phyloP scores from a whole-genome alignment of 1,140 invertebrate species.

The Drosophila melanogaster region Release_6_plus_ISO1_MT NT_033777.3:24087501-24088000 shows the following conservation, averaged over 20 bases:
- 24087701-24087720: too few relatives aligned
- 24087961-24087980: constrained; percentile 78
- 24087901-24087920: not conserved
- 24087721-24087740: too few relatives aligned
- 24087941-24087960: constrained; percentile 59
- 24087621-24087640: not conserved
- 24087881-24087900: not conserved
- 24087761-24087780: constrained; percentile 1
- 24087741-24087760: too few relatives aligned
- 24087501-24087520: constrained; percentile 64
- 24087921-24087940: constrained; percentile 47
- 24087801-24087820: constrained; percentile 49
- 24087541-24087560: not conserved
- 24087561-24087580: not conserved
- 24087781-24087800: constrained; percentile 12
- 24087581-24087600: not conserved
- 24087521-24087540: constrained; percentile 17
- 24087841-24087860: constrained; percentile 79
- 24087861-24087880: constrained; percentile 50
- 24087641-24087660: too few relatives aligned
- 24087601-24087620: too few relatives aligned
- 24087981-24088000: constrained; percentile 36
- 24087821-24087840: constrained; percentile 70
- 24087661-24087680: too few relatives aligned
- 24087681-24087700: too few relatives aligned